Base-by-base conservation (phyloP, 2,888 invertebrate genomes). In the Himalopsyche anomala region DNA sequence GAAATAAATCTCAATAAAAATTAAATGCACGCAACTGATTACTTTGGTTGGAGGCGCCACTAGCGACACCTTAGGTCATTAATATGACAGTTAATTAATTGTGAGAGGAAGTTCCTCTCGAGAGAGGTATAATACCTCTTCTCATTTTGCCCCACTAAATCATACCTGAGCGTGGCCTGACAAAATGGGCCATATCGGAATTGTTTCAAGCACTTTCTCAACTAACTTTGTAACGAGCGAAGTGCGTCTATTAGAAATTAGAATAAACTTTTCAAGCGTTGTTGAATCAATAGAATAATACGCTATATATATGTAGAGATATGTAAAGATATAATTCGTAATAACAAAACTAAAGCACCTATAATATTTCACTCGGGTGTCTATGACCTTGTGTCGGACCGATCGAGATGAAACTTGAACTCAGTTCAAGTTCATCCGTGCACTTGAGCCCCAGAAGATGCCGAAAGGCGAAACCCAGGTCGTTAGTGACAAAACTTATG, bases 1-100 rank as follows among this genome's bases (percentile, higher is more conserved):
- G 15, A 51, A 51, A 51, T 51, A 51, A 3, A 51, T 51, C 11
- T 62, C 19, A 19, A 2, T 62, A 62, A n/a, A 62, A 19, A 62
- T 8, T 19, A 62, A 19, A 17, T 51, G 83, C 40, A 45, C 40
- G 79, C 69, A 79, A 42, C 84, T 69, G 84, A 79, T 28, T 5
- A 74, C 5, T 36, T 36, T 12, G 19, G 74, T 36, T 38, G 84
- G 17, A 45, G 62, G 81, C 19, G 81, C 11, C 42, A 42, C 54
- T 51, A 42, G 51, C 45, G 85, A 85, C 85, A 85, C 69, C 51
- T 85, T 82, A 55, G 82, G 80, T 85, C 85, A 85, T 85, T 85
- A 85, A 85, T 85, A 85, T 85, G 85, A 85, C 85, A 85, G 82
- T 85, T 85, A 85, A 85, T 85, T 85, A 85, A 85, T 85, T 85